These are phyloP conservation scores for Neodiprion virginianus DNA, from an alignment of 1,140 invertebrate species.

Conservation along the genomic window DNA sequence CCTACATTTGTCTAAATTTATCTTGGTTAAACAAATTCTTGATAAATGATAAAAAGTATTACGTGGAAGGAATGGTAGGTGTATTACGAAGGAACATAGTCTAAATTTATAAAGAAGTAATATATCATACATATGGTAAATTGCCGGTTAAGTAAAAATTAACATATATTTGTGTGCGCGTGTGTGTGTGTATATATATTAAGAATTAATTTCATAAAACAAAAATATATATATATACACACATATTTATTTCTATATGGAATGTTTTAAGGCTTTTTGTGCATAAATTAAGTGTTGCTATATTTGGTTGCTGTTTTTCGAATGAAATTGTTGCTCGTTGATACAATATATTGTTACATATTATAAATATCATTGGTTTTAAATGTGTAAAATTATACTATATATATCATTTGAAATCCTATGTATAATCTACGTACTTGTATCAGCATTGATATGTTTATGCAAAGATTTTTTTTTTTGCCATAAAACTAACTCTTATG, in stretches of 20 bases:
- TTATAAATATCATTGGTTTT: background rate
- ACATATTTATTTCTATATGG: conserved; percentile 26
- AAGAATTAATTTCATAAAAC: background rate
- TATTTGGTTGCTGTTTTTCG: conserved; percentile 33
- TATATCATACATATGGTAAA: background rate
- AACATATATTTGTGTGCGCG: background rate
- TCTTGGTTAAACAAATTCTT: background rate
- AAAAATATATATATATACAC: conserved; percentile 10
- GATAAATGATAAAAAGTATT: background rate
- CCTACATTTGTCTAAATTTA: no score
- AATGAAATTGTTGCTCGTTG: conserved; percentile 38
- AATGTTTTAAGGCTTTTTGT: conserved; percentile 34
- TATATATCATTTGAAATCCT: no score
- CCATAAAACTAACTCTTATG: no score
- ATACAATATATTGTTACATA: conserved; percentile 17
- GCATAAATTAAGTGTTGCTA: conserved; percentile 28
- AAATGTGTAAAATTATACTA: background rate
- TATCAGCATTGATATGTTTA: no score
- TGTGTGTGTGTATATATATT: conserved; percentile 1
- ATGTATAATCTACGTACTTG: no score
- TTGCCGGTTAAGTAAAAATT: background rate
- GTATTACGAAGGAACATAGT: background rate
- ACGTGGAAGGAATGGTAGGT: background rate
- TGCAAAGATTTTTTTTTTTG: no score
- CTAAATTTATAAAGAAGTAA: background rate